Evolutionary conservation across 30 jellyfish, hydroid and myxozoan genomes (phyloP), one percentile per base, ranked within the genome.

Genomic region (Thelohanellus kitauei): DNA sequence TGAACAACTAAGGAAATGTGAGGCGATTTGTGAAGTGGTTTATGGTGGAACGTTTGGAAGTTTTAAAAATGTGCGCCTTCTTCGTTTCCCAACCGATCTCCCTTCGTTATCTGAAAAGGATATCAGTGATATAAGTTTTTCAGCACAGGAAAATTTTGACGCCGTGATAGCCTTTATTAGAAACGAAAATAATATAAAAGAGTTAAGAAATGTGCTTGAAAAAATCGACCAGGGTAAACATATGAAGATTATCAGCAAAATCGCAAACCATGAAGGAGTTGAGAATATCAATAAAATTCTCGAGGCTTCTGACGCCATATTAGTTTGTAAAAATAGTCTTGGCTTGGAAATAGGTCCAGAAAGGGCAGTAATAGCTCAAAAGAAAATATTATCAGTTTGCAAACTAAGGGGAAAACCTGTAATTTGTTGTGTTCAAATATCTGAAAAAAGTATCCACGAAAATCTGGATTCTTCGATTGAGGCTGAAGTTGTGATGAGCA

Each of bases 21-120:
- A 48, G 41, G 18, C 48, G 9, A 57, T 67, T 85, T 42, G 84
- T 9, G 34, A 40, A 23, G 88, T 73, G 23, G 50, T 54, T 17
- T 50, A 56, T 37, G 84, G 60, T 34, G 88, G 87, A 0, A 17
- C 88, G 0, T 50, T 73, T n/a, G 78, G 93, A 18, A 66, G 86
- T 39, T 65, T 87, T 21, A 73, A 73, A 40, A 73, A 73, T 59
- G 62, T 87, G 45, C 62, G 64, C 39, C 60, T 73, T 9, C 93
- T 87, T 1, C 87, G 93, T 12, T 83, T 85, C 21, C 46, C 64
- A 40, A 49, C 64, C 35, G 65, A 47, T 22, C 35, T 73, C 30
- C 93, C 93, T 8, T 87, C 93, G 2, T 87, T 73, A 18, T 73
- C 93, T 2, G 85, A 63, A 48, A 73, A 73, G 51, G 93, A 73